Evolutionary conservation across 2,888 invertebrate species (phyloP).

Genomic region (Eupithecia vulgata): DNA sequence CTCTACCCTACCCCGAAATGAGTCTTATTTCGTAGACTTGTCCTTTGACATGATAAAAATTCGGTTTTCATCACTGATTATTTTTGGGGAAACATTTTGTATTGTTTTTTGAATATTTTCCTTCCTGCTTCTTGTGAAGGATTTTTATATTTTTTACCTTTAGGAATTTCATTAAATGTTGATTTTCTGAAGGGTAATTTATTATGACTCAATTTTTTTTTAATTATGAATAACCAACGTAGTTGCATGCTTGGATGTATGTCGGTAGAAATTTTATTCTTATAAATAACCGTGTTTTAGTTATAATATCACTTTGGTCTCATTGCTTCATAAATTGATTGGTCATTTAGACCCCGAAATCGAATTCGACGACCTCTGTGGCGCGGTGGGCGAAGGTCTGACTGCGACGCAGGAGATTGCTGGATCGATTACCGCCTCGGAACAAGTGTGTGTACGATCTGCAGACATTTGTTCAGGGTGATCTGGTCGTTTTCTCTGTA

Average conservation of each 20-base stretch:
- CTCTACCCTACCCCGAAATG: conserved; percentile 53
- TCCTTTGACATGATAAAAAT: conserved; percentile 52
- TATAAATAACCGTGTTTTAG: too few species aligned
- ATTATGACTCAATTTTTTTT: background rate
- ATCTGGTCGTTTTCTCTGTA: too few species aligned
- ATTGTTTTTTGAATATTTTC: conserved; percentile 20
- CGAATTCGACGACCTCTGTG: too few species aligned
- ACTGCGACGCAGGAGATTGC: too few species aligned
- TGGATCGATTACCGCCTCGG: too few species aligned
- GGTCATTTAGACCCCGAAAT: too few species aligned
- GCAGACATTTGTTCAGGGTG: too few species aligned
- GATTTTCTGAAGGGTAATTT: conserved; percentile 1
- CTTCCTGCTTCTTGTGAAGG: background rate
- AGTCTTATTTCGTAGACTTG: conserved; percentile 62
- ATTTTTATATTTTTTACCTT: background rate
- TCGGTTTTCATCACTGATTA: conserved; percentile 43
- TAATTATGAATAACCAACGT: background rate
- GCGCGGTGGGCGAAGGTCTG: too few species aligned
- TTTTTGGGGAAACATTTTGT: conserved; percentile 28
- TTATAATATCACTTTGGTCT: too few species aligned
- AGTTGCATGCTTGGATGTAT: background rate
- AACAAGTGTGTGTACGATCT: too few species aligned
- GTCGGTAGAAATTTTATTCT: too few species aligned
- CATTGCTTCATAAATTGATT: too few species aligned
- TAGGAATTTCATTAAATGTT: conserved; percentile 4